Evolutionary conservation across 2,113 vertebrate species (phyloP).

Genomic region (Xenus cinereus): DNA sequence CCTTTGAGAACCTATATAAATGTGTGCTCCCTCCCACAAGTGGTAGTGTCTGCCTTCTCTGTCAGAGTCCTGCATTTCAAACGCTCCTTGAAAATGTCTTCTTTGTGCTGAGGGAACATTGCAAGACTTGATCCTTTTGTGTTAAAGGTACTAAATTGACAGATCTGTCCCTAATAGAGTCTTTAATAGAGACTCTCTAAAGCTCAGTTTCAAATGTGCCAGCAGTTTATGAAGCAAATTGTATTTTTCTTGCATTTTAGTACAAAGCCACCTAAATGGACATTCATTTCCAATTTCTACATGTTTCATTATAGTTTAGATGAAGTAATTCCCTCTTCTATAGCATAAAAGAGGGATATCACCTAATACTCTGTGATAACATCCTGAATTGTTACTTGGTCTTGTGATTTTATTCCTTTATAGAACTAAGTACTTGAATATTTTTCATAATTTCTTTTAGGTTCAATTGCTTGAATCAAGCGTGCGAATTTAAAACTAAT

Average conservation of each 20-base stretch:
- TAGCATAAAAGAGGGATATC: neutral
- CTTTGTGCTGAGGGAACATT: neutral
- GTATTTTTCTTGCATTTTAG: neutral
- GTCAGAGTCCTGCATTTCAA: neutral
- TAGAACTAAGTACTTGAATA: neutral
- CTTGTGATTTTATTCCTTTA: neutral
- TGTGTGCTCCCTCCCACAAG: neutral
- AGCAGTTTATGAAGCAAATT: neutral
- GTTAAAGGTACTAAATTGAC: neutral
- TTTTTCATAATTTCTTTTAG: neutral
- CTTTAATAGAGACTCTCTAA: neutral
- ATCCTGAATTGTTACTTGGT: neutral
- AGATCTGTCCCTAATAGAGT: neutral
- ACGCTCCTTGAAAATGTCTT: neutral
- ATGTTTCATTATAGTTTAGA: neutral
- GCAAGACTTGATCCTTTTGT: neutral
- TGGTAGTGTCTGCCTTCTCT: neutral
- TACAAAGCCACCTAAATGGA: neutral
- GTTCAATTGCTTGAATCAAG: neutral
- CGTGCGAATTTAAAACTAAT: neutral
- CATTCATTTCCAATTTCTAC: neutral
- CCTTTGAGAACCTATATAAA: neutral
- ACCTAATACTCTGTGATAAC: neutral
- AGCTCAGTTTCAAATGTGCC: neutral
- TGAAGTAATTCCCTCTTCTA: neutral